Conservation (phyloP, 2,113 vertebrate species). For the Bubalus kerabau region DNA sequence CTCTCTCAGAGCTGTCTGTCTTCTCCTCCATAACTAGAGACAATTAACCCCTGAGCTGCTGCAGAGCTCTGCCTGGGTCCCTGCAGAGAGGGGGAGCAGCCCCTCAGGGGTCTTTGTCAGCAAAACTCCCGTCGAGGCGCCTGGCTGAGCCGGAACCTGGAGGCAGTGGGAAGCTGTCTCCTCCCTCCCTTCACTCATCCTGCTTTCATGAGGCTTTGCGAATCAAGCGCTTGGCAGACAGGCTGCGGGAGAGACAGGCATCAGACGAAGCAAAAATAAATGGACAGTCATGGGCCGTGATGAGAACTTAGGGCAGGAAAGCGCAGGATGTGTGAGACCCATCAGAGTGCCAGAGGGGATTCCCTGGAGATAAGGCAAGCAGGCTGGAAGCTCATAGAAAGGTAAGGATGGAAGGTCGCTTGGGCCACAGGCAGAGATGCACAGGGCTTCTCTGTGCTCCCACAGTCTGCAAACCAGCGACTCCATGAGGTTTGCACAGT, state of each 20-base stretch:
- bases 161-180: not conserved
- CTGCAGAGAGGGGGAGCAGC: not conserved
- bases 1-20: not conserved
- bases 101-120: not conserved
- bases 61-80: not conserved
- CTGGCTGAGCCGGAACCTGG: not conserved
- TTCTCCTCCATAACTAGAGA: not conserved
- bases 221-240: rapidly evolving
- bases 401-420: not conserved
- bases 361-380: rapidly evolving
- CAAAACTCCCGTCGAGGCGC: rapidly evolving
- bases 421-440: not conserved
- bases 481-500: rapidly evolving
- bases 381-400: not conserved
- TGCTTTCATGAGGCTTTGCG: not conserved
- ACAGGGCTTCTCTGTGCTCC: too few relatives aligned
- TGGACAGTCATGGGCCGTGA: not conserved
- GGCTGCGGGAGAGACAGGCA: rapidly evolving
- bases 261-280: not conserved
- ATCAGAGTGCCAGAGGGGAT: not conserved
- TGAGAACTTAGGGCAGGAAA: not conserved
- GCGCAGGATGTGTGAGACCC: not conserved
- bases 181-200: rapidly evolving
- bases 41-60: not conserved
- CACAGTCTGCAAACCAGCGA: rapidly evolving